Evolutionary conservation across 2,888 invertebrate genomes (phyloP).

Genomic region (Diaphora mendica): DNA sequence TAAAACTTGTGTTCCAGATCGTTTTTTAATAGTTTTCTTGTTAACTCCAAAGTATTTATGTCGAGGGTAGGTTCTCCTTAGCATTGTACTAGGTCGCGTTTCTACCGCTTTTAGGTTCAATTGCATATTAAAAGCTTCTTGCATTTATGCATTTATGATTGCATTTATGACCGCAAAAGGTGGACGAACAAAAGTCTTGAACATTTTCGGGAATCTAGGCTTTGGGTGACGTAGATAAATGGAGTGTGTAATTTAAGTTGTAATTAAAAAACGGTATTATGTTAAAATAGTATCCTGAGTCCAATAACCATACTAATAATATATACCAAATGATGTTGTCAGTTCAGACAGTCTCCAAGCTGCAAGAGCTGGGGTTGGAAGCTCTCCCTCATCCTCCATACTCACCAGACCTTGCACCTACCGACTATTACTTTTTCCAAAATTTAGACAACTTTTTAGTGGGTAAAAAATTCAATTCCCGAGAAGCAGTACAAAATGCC

Average conservation of each 20-base stretch:
- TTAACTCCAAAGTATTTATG: not conserved
- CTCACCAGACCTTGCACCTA: too few relatives aligned
- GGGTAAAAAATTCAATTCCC: too few relatives aligned
- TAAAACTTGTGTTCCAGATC: not conserved
- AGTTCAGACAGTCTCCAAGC: too few relatives aligned
- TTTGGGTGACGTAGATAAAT: not conserved
- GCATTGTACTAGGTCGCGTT: not conserved
- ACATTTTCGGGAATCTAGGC: not conserved
- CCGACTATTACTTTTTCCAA: too few relatives aligned
- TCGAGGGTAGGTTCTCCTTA: not conserved
- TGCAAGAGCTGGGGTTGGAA: too few relatives aligned
- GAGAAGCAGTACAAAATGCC: too few relatives aligned
- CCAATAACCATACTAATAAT: too few relatives aligned
- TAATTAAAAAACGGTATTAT: not conserved
- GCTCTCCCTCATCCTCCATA: too few relatives aligned
- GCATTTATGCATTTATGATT: too few relatives aligned
- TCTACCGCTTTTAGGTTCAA: not conserved
- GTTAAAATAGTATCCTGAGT: too few relatives aligned
- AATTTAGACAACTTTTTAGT: too few relatives aligned
- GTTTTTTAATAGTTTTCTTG: not conserved
- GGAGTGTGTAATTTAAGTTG: not conserved
- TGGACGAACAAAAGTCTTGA: not conserved
- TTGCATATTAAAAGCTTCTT: not conserved
- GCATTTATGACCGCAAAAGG: not conserved
- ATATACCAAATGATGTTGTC: too few relatives aligned